phyloP scores from a whole-genome alignment of 2,888 invertebrate genomes.

The Dryococelus australis region DNA sequence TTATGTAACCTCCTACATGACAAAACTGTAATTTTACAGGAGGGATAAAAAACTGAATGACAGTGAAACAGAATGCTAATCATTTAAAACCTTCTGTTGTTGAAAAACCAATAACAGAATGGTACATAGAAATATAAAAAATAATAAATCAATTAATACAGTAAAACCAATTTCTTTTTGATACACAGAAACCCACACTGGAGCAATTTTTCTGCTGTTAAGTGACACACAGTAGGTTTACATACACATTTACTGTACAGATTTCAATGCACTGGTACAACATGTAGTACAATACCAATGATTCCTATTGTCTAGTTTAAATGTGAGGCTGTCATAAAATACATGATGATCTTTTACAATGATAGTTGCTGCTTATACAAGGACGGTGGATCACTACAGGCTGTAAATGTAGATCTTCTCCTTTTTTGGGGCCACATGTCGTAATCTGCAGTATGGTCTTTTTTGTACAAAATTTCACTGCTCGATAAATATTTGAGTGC shows the following conservation, averaged over 20 bases:
- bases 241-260: neutral
- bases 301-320: neutral
- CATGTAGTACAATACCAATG: neutral
- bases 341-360: constrained; percentile 23
- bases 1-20: neutral
- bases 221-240: neutral
- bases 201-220: constrained; percentile 12
- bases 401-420: neutral
- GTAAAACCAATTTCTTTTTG: neutral
- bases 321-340: constrained; percentile 24
- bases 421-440: constrained; percentile 7
- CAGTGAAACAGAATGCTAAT: neutral
- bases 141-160: neutral
- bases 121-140: neutral
- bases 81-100: neutral
- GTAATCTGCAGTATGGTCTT: constrained; percentile 13
- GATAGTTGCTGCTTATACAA: constrained; percentile 17
- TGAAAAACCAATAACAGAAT: neutral
- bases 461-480: constrained; percentile 22
- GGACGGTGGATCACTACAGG: neutral
- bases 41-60: neutral
- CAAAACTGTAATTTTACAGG: neutral
- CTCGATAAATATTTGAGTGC: constrained; percentile 23
- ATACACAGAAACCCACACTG: neutral
- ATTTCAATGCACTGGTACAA: neutral